These are phyloP conservation scores for Seriola aureovittata DNA, from an alignment of 2,113 vertebrate species.

Conservation along the genomic window DNA sequence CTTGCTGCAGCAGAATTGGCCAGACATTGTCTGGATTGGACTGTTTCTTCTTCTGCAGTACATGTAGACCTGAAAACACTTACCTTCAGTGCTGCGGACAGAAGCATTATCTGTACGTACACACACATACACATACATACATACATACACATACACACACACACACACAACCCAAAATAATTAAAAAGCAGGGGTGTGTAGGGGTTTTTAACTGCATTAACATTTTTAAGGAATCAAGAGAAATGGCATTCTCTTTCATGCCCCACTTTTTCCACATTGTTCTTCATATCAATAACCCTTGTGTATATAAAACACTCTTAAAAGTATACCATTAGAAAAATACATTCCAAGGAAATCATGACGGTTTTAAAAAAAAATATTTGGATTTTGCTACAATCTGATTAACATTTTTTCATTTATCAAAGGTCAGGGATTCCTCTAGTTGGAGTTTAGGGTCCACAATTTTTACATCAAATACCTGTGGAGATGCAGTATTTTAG, in stretches of 20 bases:
- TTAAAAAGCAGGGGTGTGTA: not conserved
- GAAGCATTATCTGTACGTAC: not conserved
- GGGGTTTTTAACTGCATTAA: not conserved
- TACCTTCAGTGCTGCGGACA: conserved; percentile 72
- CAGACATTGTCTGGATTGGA: not conserved
- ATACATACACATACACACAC: not conserved
- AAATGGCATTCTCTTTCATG: not conserved
- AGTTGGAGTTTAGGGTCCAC: not conserved
- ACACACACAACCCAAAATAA: not conserved
- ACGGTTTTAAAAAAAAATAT: not conserved
- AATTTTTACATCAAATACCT: not conserved
- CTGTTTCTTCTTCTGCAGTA: not conserved
- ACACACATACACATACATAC: not conserved
- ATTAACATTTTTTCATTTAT: not conserved
- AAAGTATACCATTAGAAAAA: not conserved
- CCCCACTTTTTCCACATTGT: not conserved
- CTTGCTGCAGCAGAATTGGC: not conserved
- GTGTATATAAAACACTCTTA: conserved; percentile 1
- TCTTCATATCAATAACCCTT: conserved; percentile 4
- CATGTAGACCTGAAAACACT: conserved; percentile 70
- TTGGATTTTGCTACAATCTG: not conserved
- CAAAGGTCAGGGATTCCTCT: not conserved
- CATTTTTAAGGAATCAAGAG: not conserved
- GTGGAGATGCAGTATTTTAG: not conserved
- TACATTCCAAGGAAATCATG: conserved; percentile 1